Evolutionary conservation across 2,888 invertebrate species (phyloP).

Genomic region (Leptothorax acervorum): DNA sequence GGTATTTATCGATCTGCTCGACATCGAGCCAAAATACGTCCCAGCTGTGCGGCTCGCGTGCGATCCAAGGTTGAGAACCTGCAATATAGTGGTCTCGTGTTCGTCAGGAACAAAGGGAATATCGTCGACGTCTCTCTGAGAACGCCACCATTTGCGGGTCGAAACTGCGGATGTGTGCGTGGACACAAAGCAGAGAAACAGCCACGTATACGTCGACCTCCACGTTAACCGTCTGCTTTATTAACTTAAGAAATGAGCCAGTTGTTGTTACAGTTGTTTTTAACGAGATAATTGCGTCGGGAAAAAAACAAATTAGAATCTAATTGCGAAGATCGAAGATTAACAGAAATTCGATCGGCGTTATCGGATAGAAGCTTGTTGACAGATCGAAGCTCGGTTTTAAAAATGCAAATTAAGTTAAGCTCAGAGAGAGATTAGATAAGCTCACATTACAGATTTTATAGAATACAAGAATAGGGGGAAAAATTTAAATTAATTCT

Average conservation of each 20-base stretch:
- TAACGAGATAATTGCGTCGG: slow-evolving; percentile 36
- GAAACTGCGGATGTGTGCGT: slow-evolving; percentile 50
- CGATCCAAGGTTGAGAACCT: slow-evolving; percentile 49
- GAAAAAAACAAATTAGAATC: slow-evolving; percentile 24
- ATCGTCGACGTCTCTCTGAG: slow-evolving; percentile 57
- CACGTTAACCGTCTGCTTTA: slow-evolving; percentile 43
- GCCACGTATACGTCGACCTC: slow-evolving; percentile 35
- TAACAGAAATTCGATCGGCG: neutral
- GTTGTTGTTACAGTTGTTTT: slow-evolving; percentile 50
- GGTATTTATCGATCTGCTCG: slow-evolving; percentile 35
- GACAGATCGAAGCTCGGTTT: neutral
- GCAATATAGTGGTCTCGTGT: slow-evolving; percentile 53
- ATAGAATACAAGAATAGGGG: neutral
- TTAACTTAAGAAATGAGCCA: slow-evolving; percentile 51
- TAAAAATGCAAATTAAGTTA: slow-evolving; percentile 1
- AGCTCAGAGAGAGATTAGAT: neutral
- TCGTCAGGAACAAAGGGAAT: slow-evolving; percentile 58
- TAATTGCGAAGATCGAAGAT: neutral
- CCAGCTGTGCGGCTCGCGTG: slow-evolving; percentile 19
- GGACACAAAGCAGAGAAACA: slow-evolving; percentile 47
- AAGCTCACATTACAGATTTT: neutral
- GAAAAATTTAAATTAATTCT: neutral
- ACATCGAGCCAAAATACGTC: slow-evolving; percentile 29
- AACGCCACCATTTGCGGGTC: slow-evolving; percentile 56
- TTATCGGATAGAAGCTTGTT: neutral